Evolutionary conservation across 2,797 vertebrate genomes (phyloP), one percentile per base, ranked within the genome.

Genomic region (Lateolabrax maculatus): DNA sequence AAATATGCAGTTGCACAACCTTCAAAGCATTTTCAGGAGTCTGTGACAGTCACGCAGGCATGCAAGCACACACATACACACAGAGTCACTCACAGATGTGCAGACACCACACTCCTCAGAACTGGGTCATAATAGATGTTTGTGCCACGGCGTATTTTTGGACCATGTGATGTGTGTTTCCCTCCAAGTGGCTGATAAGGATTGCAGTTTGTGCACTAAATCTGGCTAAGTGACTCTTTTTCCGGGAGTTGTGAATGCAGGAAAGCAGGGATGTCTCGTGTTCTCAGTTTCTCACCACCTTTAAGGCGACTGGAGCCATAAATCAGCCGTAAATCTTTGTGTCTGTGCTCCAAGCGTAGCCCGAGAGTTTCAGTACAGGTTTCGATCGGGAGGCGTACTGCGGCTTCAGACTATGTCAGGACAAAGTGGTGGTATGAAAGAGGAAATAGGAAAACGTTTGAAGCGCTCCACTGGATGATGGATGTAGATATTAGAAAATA

Each of bases 1-100:
- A 90, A 84, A 84, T 87, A 75, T 83, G 86, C 80, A 53, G 70
- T 84, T 80, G 75, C n/a, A 31, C 81, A 90, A 87, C 77, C 86
- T 81, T 90, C 73, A 87, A 86, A 90, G 83, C 39, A 27, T 73
- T 84, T 84, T 29, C 55, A 73, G 64, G 69, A 63, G 52, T 34
- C 23, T 78, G 65, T 51, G 77, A 81, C 75, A 72, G 75, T 81
- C 79, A 84, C 49, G 41, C 55, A 44, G 56, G 16, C 73, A 55
- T 15, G 4, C 56, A 46, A n/a, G 57, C 49, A 29, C 51, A 41
- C 43, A 64, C 65, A 72, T 6, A 53, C 63, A 48, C 23, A 43
- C 55, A 66, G 13, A 39, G 29, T 29, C 55, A 25, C 55, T 55
- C 58, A 67, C 73, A 86, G 71, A 87, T 85, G 75, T 84, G 71